A percentile compares a stretch with the other conserved stretches of the same genome.
Conservation (phyloP, 2,113 vertebrate species). For the Scytalopus superciliaris region DNA sequence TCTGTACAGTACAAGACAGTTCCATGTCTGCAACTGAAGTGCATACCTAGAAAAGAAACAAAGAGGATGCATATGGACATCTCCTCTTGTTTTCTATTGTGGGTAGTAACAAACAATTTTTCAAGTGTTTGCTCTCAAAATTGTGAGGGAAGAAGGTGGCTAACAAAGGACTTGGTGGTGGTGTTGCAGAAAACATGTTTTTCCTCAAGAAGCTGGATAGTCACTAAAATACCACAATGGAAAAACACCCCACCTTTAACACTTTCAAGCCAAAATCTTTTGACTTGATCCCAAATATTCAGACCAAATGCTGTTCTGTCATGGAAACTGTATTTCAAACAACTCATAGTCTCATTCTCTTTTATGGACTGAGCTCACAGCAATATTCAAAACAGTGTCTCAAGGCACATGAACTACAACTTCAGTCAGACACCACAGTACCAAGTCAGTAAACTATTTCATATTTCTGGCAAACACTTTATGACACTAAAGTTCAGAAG, state of each 20-base stretch:
- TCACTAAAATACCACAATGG: background rate
- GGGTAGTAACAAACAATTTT: background rate
- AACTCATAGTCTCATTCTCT: background rate
- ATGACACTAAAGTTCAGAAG: background rate
- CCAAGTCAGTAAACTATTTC: background rate
- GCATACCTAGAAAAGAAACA: background rate
- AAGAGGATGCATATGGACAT: background rate
- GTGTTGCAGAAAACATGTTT: background rate
- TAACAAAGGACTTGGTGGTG: background rate
- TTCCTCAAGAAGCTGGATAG: background rate
- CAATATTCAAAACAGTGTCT: background rate
- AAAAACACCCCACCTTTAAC: background rate
- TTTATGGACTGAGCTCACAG: background rate
- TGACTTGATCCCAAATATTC: background rate
- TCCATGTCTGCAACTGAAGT: background rate
- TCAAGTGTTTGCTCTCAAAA: background rate
- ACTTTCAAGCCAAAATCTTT: background rate
- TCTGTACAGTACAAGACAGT: background rate
- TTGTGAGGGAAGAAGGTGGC: background rate
- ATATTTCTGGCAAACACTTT: background rate
- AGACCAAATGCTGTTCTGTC: background rate
- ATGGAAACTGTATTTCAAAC: background rate
- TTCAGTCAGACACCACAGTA: background rate
- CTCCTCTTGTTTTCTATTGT: background rate
- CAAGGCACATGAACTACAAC: background rate